phyloP scores from a whole-genome alignment of 2,113 vertebrate genomes.

The Odobenus rosmarus region DNA sequence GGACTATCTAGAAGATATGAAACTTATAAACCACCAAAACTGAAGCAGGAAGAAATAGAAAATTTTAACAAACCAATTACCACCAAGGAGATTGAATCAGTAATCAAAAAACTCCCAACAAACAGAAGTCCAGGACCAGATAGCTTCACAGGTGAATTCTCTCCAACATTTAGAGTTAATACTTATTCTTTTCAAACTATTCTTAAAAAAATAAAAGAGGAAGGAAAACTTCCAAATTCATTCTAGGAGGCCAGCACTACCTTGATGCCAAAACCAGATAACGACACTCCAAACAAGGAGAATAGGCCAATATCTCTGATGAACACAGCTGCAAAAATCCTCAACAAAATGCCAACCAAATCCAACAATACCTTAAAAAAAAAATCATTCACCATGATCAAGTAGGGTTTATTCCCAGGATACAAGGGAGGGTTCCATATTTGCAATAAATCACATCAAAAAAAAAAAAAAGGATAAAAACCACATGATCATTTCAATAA shows the following conservation, averaged over 20 bases:
- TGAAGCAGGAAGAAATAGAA: background rate
- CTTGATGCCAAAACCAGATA: background rate
- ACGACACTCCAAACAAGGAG: background rate
- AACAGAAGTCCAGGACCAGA: background rate
- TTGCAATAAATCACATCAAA: background rate
- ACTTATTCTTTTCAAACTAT: background rate
- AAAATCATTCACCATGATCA: background rate
- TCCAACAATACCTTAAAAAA: background rate
- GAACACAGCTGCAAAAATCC: background rate
- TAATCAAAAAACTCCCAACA: background rate
- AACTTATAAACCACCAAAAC: background rate
- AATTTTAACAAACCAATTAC: background rate
- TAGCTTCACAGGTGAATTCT: background rate
- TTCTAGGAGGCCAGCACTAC: background rate
- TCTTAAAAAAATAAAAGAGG: background rate
- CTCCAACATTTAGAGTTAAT: background rate
- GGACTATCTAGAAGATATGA: background rate
- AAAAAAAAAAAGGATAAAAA: background rate
- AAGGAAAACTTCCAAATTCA: background rate
- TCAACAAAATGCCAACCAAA: background rate
- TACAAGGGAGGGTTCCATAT: background rate
- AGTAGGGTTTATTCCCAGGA: background rate
- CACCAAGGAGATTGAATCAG: background rate
- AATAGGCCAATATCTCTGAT: background rate
- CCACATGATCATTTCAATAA: background rate